Conservation (phyloP, 2,113 vertebrate species). For the Elachura formosa region DNA sequence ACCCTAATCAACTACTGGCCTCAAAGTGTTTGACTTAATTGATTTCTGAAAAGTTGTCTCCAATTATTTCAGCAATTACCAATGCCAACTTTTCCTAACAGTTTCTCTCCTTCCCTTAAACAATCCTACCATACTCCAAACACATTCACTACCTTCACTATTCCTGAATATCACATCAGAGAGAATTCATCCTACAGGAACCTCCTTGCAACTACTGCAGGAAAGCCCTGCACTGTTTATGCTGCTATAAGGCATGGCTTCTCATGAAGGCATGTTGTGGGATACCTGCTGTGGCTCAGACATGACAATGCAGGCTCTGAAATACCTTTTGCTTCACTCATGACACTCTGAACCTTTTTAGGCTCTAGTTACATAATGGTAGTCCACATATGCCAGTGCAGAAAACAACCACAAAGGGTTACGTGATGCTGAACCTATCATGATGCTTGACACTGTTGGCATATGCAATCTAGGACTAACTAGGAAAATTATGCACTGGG, state of each 20-base stretch:
- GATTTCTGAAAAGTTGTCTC: not conserved
- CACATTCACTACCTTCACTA: not conserved
- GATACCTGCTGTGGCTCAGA: not conserved
- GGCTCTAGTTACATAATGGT: not conserved
- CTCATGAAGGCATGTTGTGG: not conserved
- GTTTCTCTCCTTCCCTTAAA: not conserved
- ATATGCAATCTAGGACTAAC: not conserved
- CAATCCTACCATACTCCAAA: not conserved
- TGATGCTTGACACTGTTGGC: slow-evolving; percentile 2
- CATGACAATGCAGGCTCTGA: not conserved
- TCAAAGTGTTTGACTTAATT: not conserved
- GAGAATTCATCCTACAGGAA: not conserved
- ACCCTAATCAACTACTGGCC: not conserved
- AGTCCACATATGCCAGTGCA: not conserved
- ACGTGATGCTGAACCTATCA: slow-evolving; percentile 19
- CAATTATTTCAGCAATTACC: not conserved
- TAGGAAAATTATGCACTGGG: slow-evolving; percentile 26
- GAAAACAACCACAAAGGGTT: slow-evolving; percentile 9
- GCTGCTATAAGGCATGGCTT: not conserved
- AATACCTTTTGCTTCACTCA: slow-evolving; percentile 10
- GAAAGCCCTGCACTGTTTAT: not conserved
- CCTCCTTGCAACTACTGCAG: not conserved
- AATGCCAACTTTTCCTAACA: not conserved
- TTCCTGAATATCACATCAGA: not conserved
- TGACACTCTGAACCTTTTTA: not conserved